phyloP scores from a whole-genome alignment of 2,797 vertebrate species.

The Staurois parvus region DNA sequence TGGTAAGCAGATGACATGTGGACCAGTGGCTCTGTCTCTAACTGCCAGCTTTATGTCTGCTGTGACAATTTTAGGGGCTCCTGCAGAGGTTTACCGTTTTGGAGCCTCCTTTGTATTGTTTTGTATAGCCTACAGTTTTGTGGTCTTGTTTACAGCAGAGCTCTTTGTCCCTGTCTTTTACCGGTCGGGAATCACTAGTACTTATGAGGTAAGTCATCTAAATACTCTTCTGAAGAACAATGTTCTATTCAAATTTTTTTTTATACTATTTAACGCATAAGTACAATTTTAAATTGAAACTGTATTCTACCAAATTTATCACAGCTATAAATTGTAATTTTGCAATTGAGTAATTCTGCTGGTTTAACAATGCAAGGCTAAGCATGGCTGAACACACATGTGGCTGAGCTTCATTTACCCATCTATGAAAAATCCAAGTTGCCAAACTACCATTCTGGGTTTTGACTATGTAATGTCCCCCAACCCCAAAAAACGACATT shows the following conservation, averaged over 20 bases:
- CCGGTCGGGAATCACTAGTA: constrained; percentile 86
- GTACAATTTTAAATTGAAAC: too few species aligned
- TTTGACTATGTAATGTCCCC: too few species aligned
- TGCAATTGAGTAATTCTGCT: too few species aligned
- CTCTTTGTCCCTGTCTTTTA: constrained; percentile 88
- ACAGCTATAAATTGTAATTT: too few species aligned
- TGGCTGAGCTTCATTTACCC: too few species aligned
- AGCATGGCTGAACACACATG: too few species aligned
- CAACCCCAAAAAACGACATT: too few species aligned
- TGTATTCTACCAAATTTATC: too few species aligned
- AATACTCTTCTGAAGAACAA: background rate
- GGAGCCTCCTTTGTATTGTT: constrained; percentile 82
- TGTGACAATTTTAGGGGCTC: constrained; percentile 83
- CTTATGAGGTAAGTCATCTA: constrained; percentile 83
- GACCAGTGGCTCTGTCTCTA: constrained; percentile 85
- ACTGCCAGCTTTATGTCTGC: constrained; percentile 91
- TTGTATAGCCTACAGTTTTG: constrained; percentile 75
- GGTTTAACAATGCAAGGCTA: too few species aligned
- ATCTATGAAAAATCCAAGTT: too few species aligned
- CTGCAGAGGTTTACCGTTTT: constrained; percentile 85
- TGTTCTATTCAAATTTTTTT: background rate
- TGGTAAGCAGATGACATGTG: constrained; percentile 82
- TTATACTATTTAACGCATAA: too few species aligned
- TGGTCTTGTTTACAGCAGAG: constrained; percentile 81
- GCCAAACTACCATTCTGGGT: too few species aligned